phyloP scores from a whole-genome alignment of 1,140 invertebrate genomes.

The Rhagoletis zephyria region DNA sequence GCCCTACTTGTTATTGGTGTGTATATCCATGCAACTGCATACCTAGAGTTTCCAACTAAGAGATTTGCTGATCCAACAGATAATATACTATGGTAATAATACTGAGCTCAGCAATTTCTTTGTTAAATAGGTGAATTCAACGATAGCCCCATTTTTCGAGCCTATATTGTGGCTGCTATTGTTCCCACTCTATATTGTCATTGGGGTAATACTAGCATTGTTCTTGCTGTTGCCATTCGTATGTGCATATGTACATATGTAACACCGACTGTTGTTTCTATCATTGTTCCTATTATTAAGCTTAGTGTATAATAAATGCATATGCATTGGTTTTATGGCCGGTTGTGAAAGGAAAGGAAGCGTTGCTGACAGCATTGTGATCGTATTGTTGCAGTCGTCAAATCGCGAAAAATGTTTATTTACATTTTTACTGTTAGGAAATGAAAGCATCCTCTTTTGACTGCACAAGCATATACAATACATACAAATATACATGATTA shows the following conservation, averaged over 20 bases:
- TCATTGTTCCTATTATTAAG: slow-evolving; percentile 6
- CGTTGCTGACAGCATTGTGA: not conserved
- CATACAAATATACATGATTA: not conserved
- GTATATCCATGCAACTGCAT: too few species aligned
- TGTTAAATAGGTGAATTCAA: too few species aligned
- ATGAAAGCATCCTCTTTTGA: slow-evolving; percentile 12
- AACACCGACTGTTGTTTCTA: not conserved
- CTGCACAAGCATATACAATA: not conserved
- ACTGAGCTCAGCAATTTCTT: too few species aligned
- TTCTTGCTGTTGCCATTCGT: not conserved
- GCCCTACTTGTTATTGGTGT: too few species aligned
- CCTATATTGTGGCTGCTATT: not conserved
- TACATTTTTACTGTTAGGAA: slow-evolving; percentile 52
- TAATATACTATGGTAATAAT: too few species aligned
- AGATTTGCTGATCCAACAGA: too few species aligned
- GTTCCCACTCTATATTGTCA: not conserved
- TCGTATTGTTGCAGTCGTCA: slow-evolving; percentile 18
- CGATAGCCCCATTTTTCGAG: too few species aligned
- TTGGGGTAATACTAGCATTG: not conserved
- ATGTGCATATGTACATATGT: not conserved
- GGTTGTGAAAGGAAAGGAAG: not conserved
- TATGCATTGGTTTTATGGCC: not conserved
- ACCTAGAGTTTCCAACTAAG: too few species aligned
- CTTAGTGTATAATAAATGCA: not conserved
- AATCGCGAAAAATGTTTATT: slow-evolving; percentile 52